phyloP scores from a whole-genome alignment of 2,113 vertebrate species.

The Lamprotornis superbus region DNA sequence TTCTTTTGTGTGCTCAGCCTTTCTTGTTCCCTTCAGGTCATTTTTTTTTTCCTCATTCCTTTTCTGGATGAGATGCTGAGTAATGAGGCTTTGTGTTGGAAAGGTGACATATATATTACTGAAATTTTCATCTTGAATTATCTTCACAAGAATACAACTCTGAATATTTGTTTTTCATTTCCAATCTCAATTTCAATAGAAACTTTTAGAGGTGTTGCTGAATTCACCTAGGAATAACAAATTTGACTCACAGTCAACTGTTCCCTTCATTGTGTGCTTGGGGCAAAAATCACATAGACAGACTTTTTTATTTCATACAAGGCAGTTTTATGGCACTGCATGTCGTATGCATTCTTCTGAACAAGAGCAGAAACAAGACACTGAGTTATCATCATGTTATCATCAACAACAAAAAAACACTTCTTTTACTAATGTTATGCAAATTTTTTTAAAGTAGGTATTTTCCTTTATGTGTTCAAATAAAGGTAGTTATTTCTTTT shows the following conservation, averaged over 20 bases:
- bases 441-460: rapidly evolving
- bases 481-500: not conserved
- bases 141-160: not conserved
- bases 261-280: not conserved
- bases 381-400: not conserved
- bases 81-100: not conserved
- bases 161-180: not conserved
- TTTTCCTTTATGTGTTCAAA: not conserved
- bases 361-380: not conserved
- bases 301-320: not conserved
- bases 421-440: rapidly evolving
- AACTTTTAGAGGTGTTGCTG: not conserved
- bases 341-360: not conserved
- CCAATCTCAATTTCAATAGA: not conserved
- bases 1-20: not conserved
- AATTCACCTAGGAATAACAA: not conserved
- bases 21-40: not conserved
- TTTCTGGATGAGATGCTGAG: not conserved
- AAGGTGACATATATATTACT: not conserved
- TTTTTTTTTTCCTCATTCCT: not conserved
- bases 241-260: not conserved
- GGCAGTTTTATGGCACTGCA: not conserved
- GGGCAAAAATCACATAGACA: not conserved
- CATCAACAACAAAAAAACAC: not conserved
- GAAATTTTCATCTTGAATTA: not conserved